These are phyloP conservation scores for Mythimna albipuncta DNA, from an alignment of 2,888 invertebrate species.

Conservation along the genomic window DNA sequence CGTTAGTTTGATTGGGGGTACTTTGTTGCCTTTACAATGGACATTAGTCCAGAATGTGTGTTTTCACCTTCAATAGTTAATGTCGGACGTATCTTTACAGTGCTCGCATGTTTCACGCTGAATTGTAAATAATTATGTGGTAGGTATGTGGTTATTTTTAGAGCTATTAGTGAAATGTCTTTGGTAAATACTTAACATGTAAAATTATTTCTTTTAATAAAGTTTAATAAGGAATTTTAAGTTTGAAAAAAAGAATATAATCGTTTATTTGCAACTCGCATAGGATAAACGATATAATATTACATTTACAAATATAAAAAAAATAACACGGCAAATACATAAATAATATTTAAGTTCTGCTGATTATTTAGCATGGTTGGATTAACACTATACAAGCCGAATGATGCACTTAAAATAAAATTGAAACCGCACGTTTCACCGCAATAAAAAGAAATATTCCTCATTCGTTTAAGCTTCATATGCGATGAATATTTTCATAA, in stretches of 20 bases:
- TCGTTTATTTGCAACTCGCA: too few species aligned
- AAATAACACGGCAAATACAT: too few species aligned
- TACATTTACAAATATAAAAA: too few species aligned
- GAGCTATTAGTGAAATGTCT: neutral
- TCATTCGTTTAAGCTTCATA: neutral
- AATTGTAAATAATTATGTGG: conserved; percentile 53
- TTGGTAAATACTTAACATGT: too few species aligned
- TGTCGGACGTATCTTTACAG: conserved; percentile 63
- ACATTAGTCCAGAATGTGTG: conserved; percentile 82
- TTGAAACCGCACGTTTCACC: too few species aligned
- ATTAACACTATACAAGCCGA: too few species aligned
- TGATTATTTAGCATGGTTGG: too few species aligned
- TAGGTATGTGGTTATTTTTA: conserved; percentile 23
- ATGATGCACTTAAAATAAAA: neutral
- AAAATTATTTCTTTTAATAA: too few species aligned
- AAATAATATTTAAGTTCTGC: too few species aligned
- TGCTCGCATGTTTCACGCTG: conserved; percentile 52
- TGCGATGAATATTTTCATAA: conserved; percentile 29
- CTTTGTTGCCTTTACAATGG: conserved; percentile 89
- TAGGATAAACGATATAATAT: too few species aligned
- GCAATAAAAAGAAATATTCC: neutral
- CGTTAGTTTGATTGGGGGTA: conserved; percentile 89
- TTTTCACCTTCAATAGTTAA: conserved; percentile 72
- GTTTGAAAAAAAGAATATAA: too few species aligned
- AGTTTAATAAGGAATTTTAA: too few species aligned